Evolutionary conservation across 2,797 vertebrate genomes (phyloP), one percentile per base, ranked within the genome.

Genomic region (Rhadinocentrus ornatus): DNA sequence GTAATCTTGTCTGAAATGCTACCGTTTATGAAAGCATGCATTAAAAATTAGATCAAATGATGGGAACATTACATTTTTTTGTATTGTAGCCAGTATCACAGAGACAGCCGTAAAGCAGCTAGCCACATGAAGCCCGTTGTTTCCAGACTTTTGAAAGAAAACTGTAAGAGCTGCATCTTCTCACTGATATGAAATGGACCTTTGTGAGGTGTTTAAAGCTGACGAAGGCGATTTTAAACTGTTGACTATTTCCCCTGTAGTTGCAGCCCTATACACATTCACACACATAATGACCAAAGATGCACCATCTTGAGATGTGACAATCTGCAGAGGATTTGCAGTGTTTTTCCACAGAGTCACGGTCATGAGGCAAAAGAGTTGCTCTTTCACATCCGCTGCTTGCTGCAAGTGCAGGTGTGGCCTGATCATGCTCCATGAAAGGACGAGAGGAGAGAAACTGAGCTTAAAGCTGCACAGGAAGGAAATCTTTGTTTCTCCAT

Each of bases 361-460:
- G 46, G 74, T 88, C 87, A 91, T 91, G 90, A 90, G 86, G 87
- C 86, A 76, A 80, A 81, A 67, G 80, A 81, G 80, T 82, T 64
- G 71, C 71, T 80, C 70, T 72, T 70, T 76, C 55, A 78, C 75
- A 75, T 69, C 80, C 62, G 74, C 81, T 66, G 78, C 71, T 77
- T 64, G 53, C 68, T 73, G 75, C 73, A 69, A 78, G 67, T 82
- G 74, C 68, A 78, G 71, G 69, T 61, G 68, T 55, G 73, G 78
- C 82, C 86, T 71, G 75, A 71, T 66, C 31, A 48, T 57, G 81
- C 81, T 77, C 81, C 76, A 27, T 15, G 63, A 83, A 65, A 54
- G 77, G 74, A 57, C 54, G 1, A 54, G 60, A 80, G 70, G 68
- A 76, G 37, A 63, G 15, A 62, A 71, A 68, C 35, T 60, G 20